phyloP scores from a whole-genome alignment of 1,140 invertebrate species.

The Heterodera schachtii region DNA sequence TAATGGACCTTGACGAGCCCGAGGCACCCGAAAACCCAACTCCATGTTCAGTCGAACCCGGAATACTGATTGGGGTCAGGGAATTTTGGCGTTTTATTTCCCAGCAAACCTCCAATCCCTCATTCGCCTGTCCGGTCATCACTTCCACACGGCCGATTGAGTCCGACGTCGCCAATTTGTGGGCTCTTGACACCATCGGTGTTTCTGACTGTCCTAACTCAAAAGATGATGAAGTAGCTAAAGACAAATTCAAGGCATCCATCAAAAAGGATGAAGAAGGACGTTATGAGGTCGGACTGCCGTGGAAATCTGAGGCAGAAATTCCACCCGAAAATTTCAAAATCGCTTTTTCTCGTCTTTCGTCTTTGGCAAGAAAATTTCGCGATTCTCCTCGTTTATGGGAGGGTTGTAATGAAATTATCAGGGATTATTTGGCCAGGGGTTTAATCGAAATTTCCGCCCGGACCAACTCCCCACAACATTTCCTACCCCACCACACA shows the following conservation, averaged over 20 bases:
- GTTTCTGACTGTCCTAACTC: not conserved
- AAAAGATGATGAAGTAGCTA: not conserved
- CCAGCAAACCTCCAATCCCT: not conserved
- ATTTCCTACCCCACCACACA: not conserved
- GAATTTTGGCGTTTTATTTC: constrained; percentile 12
- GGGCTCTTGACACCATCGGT: not conserved
- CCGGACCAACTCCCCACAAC: not conserved
- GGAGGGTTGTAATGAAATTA: not conserved
- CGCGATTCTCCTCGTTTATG: not conserved
- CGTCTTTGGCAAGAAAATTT: not conserved
- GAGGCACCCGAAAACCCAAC: not conserved
- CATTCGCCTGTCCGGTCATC: not conserved
- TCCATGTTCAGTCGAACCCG: not conserved
- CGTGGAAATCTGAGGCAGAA: not conserved
- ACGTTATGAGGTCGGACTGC: not conserved
- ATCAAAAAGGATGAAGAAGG: not conserved
- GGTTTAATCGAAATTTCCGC: not conserved
- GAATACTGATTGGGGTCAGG: not conserved
- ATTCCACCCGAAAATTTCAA: not conserved
- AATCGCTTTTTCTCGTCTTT: not conserved
- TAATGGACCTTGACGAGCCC: not conserved
- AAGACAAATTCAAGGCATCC: not conserved
- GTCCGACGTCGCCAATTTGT: not conserved
- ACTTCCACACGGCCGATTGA: not conserved
- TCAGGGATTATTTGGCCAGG: not conserved